Percentiles rank a stretch among this genome's conserved stretches.
Evolutionary conservation across 2,113 vertebrate genomes (phyloP).

Genomic region (Triplophysa dalaica): DNA sequence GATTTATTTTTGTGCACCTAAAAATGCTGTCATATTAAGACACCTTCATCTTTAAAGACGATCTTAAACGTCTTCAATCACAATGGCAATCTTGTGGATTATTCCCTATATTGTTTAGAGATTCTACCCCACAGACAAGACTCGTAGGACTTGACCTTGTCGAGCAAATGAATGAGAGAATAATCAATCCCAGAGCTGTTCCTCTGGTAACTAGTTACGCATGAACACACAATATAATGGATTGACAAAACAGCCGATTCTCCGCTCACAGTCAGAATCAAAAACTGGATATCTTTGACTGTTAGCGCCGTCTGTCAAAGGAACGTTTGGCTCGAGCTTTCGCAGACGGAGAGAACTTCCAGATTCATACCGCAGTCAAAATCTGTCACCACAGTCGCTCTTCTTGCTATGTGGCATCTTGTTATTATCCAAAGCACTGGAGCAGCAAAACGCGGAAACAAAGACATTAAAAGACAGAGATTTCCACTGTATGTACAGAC

Average conservation of each 20-base stretch:
- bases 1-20: no score
- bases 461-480: neutral
- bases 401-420: conserved; percentile 16
- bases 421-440: conserved; percentile 32
- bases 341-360: neutral
- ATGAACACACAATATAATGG: conserved; percentile 25
- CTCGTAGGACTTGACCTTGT: conserved; percentile 45
- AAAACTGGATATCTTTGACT: conserved; percentile 27
- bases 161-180: conserved; percentile 36
- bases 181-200: conserved; percentile 33
- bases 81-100: no score
- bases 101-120: no score
- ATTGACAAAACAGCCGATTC: neutral
- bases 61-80: no score
- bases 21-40: no score
- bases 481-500: neutral
- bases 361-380: conserved; percentile 7
- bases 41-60: no score
- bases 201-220: conserved; percentile 30
- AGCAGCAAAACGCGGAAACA: conserved; percentile 7
- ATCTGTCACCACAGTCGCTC: conserved; percentile 21
- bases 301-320: conserved; percentile 43
- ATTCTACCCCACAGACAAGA: neutral
- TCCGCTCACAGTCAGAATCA: conserved; percentile 16
- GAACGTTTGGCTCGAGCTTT: no score